These are phyloP conservation scores for Astropecten irregularis DNA, from an alignment of 53 echinoderm and acorn worm genomes.

Conservation along the genomic window DNA sequence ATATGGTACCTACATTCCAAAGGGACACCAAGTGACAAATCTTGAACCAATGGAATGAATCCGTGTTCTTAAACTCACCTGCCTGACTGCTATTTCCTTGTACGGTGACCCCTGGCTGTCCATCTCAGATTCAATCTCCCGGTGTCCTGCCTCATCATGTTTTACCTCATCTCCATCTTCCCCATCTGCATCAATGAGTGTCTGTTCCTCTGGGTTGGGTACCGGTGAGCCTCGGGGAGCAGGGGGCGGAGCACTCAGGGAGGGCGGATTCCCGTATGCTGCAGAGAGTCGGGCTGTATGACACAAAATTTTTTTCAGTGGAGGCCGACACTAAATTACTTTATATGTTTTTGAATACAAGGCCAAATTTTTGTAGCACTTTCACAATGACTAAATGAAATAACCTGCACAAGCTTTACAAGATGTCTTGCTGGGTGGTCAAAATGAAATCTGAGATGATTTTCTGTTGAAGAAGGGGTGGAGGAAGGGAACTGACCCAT, in stretches of 20 bases:
- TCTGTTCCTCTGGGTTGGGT: conserved; percentile 7
- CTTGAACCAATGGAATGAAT: too few relatives aligned
- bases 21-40: too few relatives aligned
- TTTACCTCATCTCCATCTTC: conserved; percentile 6
- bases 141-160: conserved; percentile 8
- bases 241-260: conserved; percentile 64
- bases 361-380: too few relatives aligned
- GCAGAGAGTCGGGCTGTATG: conserved; percentile 71
- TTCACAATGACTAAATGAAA: too few relatives aligned
- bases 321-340: too few relatives aligned
- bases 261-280: conserved; percentile 58
- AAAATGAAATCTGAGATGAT: too few relatives aligned
- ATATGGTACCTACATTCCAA: too few relatives aligned
- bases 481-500: conserved; percentile 56
- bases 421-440: too few relatives aligned
- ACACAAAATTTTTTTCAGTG: too few relatives aligned
- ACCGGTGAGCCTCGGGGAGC: conserved; percentile 69
- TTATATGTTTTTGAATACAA: too few relatives aligned
- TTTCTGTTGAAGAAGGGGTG: too few relatives aligned
- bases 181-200: not conserved
- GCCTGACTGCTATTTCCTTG: conserved; percentile 44
- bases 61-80: conserved; percentile 35
- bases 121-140: not conserved
- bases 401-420: too few relatives aligned
- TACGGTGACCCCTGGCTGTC: not conserved